A percentile compares a stretch with the other conserved stretches of the same genome.
phyloP scores from a whole-genome alignment of 2,888 invertebrate genomes.

The Nebria salina region DNA sequence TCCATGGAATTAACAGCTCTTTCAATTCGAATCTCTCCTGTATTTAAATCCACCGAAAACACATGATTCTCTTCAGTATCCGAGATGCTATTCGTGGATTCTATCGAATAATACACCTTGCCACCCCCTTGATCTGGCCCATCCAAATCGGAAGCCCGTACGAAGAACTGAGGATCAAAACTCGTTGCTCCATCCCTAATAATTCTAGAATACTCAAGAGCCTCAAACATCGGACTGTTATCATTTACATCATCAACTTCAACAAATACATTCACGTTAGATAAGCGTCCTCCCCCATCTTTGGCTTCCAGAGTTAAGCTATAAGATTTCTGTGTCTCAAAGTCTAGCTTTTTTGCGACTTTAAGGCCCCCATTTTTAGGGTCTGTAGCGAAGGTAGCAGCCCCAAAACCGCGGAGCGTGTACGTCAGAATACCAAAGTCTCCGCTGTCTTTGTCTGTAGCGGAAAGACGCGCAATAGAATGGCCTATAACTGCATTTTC shows the following conservation, averaged over 20 bases:
- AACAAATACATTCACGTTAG: constrained; percentile 76
- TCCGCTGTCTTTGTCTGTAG: constrained; percentile 79
- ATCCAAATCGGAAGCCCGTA: constrained; percentile 76
- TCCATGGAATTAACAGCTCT: constrained; percentile 76
- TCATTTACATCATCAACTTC: constrained; percentile 81
- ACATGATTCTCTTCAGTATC: constrained; percentile 64
- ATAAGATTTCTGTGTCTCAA: constrained; percentile 82
- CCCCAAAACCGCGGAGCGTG: constrained; percentile 79
- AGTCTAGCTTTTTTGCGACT: constrained; percentile 74
- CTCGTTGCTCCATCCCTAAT: constrained; percentile 79
- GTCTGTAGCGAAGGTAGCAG: constrained; percentile 79
- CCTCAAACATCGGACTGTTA: constrained; percentile 78
- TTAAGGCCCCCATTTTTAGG: constrained; percentile 73
- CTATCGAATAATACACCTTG: constrained; percentile 71
- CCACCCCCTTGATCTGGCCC: constrained; percentile 78
- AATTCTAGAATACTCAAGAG: constrained; percentile 75
- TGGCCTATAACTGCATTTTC: constrained; percentile 73
- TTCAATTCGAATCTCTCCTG: constrained; percentile 76
- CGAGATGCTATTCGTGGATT: constrained; percentile 74
- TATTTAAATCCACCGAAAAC: constrained; percentile 72
- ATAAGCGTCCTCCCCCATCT: constrained; percentile 81
- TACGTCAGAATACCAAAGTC: constrained; percentile 78
- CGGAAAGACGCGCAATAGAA: constrained; percentile 72
- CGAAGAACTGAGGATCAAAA: constrained; percentile 82
- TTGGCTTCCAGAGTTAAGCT: constrained; percentile 81